phyloP scores from a whole-genome alignment of 2,797 vertebrate genomes.

The Babyrousa celebensis region DNA sequence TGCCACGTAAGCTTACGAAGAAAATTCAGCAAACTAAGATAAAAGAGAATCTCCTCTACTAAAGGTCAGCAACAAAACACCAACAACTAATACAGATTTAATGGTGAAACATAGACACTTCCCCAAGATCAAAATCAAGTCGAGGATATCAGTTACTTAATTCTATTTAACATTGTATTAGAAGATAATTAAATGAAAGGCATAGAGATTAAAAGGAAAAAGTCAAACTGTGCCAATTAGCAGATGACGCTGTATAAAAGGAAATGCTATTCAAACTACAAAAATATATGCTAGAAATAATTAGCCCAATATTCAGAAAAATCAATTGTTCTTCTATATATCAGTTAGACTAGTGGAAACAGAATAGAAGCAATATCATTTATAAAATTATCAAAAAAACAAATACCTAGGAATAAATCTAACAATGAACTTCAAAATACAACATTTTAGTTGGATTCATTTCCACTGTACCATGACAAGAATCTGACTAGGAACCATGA shows the following conservation, averaged over 20 bases:
- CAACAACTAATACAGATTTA: background rate
- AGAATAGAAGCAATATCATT: background rate
- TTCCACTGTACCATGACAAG: too few species aligned
- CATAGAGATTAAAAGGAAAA: constrained; percentile 5
- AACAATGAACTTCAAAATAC: background rate
- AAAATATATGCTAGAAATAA: background rate
- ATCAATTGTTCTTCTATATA: background rate
- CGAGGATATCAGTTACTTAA: constrained; percentile 17
- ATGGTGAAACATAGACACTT: background rate
- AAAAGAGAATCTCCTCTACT: background rate
- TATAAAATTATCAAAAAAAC: background rate
- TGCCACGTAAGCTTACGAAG: background rate
- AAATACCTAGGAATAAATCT: background rate
- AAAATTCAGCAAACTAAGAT: background rate
- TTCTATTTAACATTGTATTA: background rate
- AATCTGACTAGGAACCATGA: too few species aligned
- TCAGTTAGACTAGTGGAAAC: background rate
- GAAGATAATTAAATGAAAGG: constrained; percentile 18
- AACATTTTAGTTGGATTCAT: background rate
- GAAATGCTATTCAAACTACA: background rate
- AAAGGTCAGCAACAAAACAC: background rate
- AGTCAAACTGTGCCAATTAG: background rate
- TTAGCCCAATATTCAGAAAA: background rate
- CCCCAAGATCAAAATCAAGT: background rate
- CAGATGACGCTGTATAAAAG: background rate